Evolutionary conservation across 2,797 vertebrate genomes (phyloP).

Genomic region (Hippocampus kuda): DNA sequence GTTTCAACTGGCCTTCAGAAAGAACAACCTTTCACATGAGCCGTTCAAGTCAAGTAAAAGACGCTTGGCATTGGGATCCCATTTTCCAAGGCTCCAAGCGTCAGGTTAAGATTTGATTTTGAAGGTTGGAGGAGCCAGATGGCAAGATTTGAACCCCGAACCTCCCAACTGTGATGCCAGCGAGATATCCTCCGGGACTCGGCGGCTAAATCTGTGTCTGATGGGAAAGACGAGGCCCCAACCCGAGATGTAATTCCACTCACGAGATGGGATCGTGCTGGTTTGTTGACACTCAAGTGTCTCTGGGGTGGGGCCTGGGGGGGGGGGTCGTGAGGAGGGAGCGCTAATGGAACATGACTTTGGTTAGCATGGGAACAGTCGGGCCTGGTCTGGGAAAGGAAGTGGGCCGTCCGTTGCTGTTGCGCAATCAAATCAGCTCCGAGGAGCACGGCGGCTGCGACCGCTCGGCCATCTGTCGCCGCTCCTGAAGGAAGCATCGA

Average conservation of each 20-base stretch:
- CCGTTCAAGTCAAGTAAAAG: slow-evolving; percentile 48
- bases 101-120: neutral
- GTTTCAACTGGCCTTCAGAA: slow-evolving; percentile 52
- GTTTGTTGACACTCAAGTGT: slow-evolving; percentile 21
- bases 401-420: slow-evolving; percentile 53
- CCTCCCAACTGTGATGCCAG: neutral
- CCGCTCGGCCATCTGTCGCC: slow-evolving; percentile 10
- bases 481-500: slow-evolving; percentile 6
- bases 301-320: slow-evolving; percentile 19
- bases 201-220: neutral
- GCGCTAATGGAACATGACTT: slow-evolving; percentile 19
- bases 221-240: neutral
- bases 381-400: slow-evolving; percentile 62
- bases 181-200: neutral
- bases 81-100: slow-evolving; percentile 43
- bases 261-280: neutral
- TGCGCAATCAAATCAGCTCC: slow-evolving; percentile 56
- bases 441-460: slow-evolving; percentile 25
- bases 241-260: neutral
- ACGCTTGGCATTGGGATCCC: slow-evolving; percentile 29
- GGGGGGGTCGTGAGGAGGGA: neutral
- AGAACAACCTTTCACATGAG: slow-evolving; percentile 48
- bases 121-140: neutral
- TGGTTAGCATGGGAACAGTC: slow-evolving; percentile 43
- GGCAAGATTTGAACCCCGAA: neutral